Conservation (phyloP, 2,797 vertebrate species). For the Xyrichtys novacula region DNA sequence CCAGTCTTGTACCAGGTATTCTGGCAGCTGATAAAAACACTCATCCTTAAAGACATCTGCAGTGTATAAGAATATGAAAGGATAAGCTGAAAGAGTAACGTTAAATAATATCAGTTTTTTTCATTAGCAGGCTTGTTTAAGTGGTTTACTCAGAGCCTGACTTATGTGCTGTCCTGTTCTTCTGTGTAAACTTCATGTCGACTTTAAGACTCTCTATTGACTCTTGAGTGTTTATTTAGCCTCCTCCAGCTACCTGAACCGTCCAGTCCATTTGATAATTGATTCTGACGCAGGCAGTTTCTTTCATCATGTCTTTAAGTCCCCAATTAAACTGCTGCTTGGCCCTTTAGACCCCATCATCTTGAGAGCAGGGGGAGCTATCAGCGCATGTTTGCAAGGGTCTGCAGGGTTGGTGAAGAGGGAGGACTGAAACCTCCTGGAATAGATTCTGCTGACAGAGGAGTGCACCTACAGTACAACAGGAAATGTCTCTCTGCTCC, state of each 20-base stretch:
- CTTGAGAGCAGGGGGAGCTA: conserved; percentile 48
- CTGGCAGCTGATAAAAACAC: conserved; percentile 7
- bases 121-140: conserved; percentile 5
- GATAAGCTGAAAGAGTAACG: background rate
- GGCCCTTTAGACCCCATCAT: conserved; percentile 57
- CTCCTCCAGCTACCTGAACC: conserved; percentile 17
- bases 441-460: conserved; percentile 79
- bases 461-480: conserved; percentile 47
- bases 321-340: conserved; percentile 63
- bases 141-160: conserved; percentile 8
- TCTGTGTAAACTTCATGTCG: conserved; percentile 33
- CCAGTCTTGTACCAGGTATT: conserved; percentile 8
- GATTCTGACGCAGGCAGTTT: conserved; percentile 68
- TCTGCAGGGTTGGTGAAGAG: conserved; percentile 21
- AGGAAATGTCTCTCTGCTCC: conserved; percentile 62
- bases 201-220: conserved; percentile 28
- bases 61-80: background rate
- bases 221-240: conserved; percentile 16
- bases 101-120: conserved; percentile 1
- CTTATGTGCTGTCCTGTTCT: conserved; percentile 2
- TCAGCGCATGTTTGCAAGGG: conserved; percentile 63
- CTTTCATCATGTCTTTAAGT: conserved; percentile 64
- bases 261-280: conserved; percentile 70
- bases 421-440: conserved; percentile 61
- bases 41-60: background rate